Evolutionary conservation across 2,113 vertebrate species (phyloP).

Genomic region (Heterotis niloticus): DNA sequence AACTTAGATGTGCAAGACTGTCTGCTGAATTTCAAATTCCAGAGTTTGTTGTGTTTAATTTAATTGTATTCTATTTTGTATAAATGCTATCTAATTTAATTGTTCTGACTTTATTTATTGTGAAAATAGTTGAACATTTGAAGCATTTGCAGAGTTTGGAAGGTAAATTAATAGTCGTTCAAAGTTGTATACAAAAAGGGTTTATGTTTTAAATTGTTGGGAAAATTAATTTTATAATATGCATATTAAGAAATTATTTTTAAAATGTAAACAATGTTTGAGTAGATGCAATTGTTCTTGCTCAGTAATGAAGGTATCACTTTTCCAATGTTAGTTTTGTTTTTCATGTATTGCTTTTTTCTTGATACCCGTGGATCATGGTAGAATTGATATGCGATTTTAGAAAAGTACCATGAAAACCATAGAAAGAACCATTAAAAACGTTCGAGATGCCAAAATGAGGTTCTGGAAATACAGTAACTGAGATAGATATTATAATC

Average conservation of each 20-base stretch:
- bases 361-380: neutral
- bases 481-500: neutral
- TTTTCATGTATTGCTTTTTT: neutral
- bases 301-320: conserved; percentile 6
- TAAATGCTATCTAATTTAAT: conserved; percentile 40
- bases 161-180: conserved; percentile 44
- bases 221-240: conserved; percentile 47
- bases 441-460: neutral
- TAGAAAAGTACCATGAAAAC: neutral
- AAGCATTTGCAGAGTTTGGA: conserved; percentile 38
- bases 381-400: neutral
- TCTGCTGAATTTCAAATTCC: conserved; percentile 32
- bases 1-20: conserved; percentile 22
- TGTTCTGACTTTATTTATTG: conserved; percentile 48
- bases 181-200: conserved; percentile 41
- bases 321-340: neutral
- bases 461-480: neutral
- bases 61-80: conserved; percentile 45
- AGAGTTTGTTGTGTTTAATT: conserved; percentile 28
- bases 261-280: conserved; percentile 5
- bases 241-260: conserved; percentile 25
- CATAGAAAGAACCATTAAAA: neutral
- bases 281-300: neutral
- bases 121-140: conserved; percentile 21
- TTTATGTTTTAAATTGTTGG: conserved; percentile 39